Conservation (phyloP, 1,140 invertebrate genomes). For the fruit fly (Drosophila melanogaster) region Release_6_plus_ISO1_MT NT_037436.4:8152001-8152500, state of each 20-base stretch:
- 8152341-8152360: slow-evolving; percentile 59
- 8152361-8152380: slow-evolving; percentile 47
- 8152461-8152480: no score
- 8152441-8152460: no score
- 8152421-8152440: no score
- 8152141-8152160: slow-evolving; percentile 54
- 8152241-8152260: slow-evolving; percentile 40
- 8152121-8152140: slow-evolving; percentile 26
- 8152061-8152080: neutral
- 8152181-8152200: slow-evolving; percentile 34
- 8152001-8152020: neutral
- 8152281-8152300: slow-evolving; percentile 50
- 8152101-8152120: slow-evolving; percentile 11
- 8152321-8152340: slow-evolving; percentile 44
- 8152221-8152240: slow-evolving; percentile 29
- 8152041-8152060: slow-evolving; percentile 1
- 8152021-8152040: neutral
- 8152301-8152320: slow-evolving; percentile 69
- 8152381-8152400: slow-evolving; percentile 15
- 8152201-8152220: slow-evolving; percentile 5
- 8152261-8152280: slow-evolving; percentile 16
- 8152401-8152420: slow-evolving; percentile 3
- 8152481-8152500: no score
- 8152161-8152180: slow-evolving; percentile 62
- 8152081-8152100: neutral